Percentiles rank a stretch among this genome's conserved stretches.
Conservation (phyloP, 2,888 invertebrate species). For the Cephalotes varians region DNA sequence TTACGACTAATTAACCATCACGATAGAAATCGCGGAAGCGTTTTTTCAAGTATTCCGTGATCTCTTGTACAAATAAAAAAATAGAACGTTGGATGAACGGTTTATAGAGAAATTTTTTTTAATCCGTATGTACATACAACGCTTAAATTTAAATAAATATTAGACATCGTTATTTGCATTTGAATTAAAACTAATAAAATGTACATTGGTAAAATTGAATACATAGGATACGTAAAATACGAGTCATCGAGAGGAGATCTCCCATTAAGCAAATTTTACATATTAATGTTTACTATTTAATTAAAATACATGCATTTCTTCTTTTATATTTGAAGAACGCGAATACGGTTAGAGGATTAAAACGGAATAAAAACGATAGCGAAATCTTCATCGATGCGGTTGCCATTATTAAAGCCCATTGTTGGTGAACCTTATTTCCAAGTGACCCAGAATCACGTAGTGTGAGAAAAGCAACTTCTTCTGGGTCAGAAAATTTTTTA, state of each 20-base stretch:
- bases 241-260: neutral
- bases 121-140: neutral
- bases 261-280: neutral
- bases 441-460: slow-evolving; percentile 16
- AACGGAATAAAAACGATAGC: neutral
- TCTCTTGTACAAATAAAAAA: neutral
- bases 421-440: slow-evolving; percentile 15
- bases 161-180: neutral
- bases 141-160: neutral
- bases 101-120: neutral
- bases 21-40: neutral
- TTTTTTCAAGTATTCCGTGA: neutral
- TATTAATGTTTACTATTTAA: slow-evolving; percentile 1
- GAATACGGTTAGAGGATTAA: neutral
- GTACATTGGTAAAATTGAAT: neutral
- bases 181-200: neutral
- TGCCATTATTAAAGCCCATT: slow-evolving; percentile 20
- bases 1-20: neutral
- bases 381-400: neutral
- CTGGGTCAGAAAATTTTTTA: neutral
- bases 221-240: neutral
- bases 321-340: neutral
- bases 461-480: slow-evolving; percentile 34
- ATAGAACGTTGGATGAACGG: neutral
- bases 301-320: neutral